Percentiles rank a stretch among this genome's conserved stretches.
phyloP scores from a whole-genome alignment of 2,888 invertebrate species.

The Drosophila cognata region DNA sequence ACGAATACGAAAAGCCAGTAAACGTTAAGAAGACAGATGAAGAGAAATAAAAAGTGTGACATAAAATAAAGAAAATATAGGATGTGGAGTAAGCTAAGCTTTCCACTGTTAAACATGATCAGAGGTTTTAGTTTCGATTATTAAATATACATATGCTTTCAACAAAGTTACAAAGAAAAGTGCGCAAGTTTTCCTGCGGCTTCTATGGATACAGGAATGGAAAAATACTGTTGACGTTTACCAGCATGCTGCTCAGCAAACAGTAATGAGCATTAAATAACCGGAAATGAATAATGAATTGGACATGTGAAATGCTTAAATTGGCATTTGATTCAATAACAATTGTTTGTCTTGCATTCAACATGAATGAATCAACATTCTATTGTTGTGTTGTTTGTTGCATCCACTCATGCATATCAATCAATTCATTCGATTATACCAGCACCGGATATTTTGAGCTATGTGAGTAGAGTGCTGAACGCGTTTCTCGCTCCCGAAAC shows the following conservation, averaged over 20 bases:
- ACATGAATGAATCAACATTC: neutral
- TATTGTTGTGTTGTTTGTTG: neutral
- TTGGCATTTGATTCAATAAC: neutral
- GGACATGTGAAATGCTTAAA: neutral
- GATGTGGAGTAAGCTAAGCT: neutral
- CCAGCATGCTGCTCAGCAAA: neutral
- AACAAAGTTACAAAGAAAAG: neutral
- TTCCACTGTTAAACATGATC: neutral
- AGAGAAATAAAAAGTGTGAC: neutral
- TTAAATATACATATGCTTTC: neutral
- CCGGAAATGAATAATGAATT: conserved; percentile 1
- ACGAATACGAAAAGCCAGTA: neutral
- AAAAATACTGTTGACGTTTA: conserved; percentile 2
- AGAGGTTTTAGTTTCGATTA: neutral
- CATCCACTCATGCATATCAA: neutral
- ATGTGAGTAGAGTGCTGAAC: neutral
- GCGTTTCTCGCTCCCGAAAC: neutral
- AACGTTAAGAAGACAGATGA: neutral
- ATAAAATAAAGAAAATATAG: no score
- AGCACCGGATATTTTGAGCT: neutral
- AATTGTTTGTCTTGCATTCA: neutral
- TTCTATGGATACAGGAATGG: neutral
- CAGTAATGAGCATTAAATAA: conserved; percentile 21
- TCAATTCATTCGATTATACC: neutral
- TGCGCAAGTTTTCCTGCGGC: neutral